phyloP scores from a whole-genome alignment of 2,888 invertebrate species.

The Eupithecia tripunctaria region DNA sequence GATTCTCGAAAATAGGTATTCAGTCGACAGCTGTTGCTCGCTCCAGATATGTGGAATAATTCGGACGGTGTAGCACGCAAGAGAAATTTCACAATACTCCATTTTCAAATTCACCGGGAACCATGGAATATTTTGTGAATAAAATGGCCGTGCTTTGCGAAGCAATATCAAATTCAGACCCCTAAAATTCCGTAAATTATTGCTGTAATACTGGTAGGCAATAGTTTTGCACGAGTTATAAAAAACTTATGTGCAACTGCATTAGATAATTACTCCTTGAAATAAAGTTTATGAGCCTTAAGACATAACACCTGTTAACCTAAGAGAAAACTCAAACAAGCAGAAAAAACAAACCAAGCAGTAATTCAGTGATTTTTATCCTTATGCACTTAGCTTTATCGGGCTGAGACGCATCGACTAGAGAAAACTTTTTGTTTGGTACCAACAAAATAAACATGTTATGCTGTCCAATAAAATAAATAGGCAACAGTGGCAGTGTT shows the following conservation, averaged over 20 bases:
- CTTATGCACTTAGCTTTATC: not conserved
- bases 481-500: constrained; percentile 48
- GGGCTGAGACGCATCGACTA: not conserved
- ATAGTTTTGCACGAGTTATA: not conserved
- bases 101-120: constrained; percentile 26
- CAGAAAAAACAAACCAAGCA: not conserved
- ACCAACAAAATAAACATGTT: constrained; percentile 23
- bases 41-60: constrained; percentile 58
- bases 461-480: constrained; percentile 36
- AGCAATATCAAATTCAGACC: constrained; percentile 1
- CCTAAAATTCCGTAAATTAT: not conserved
- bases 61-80: constrained; percentile 41
- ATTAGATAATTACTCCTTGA: not conserved
- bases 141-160: constrained; percentile 5
- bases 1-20: constrained; percentile 65
- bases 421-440: not conserved
- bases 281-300: not conserved
- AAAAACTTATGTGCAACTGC: not conserved
- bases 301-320: no score
- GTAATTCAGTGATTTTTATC: not conserved
- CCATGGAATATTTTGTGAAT: constrained; percentile 23
- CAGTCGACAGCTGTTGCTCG: constrained; percentile 64
- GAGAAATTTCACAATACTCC: constrained; percentile 25
- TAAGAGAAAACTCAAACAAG: no score
- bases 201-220: not conserved